A percentile compares a stretch with the other conserved stretches of the same genome.
These are phyloP conservation scores for Leucoraja ocellata DNA, from an alignment of 2,797 vertebrate genomes.

Conservation along the genomic window DNA sequence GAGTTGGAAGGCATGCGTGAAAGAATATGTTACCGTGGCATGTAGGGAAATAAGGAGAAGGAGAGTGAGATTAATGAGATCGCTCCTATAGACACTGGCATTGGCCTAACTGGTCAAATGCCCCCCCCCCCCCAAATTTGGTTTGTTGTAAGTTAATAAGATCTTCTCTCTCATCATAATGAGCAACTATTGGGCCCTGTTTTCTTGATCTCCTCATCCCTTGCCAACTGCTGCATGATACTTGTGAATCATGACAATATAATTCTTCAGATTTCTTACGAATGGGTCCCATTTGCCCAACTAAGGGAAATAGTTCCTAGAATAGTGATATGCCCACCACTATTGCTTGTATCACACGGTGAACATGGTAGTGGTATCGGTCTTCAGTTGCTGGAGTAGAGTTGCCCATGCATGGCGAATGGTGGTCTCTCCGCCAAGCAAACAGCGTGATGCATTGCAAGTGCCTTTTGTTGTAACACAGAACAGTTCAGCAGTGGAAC, in stretches of 20 bases:
- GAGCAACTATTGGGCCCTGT: neutral
- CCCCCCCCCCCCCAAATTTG: no score
- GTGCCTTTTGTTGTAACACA: no score
- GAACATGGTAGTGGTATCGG: neutral
- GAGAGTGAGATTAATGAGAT: no score
- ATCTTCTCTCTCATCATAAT: neutral
- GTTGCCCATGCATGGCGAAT: neutral
- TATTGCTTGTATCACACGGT: neutral
- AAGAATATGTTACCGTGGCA: no score
- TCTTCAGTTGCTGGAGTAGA: neutral
- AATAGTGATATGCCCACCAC: neutral
- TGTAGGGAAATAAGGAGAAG: no score
- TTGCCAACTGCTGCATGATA: neutral
- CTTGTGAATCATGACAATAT: neutral
- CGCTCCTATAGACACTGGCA: no score
- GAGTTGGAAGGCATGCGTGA: no score
- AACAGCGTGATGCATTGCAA: neutral
- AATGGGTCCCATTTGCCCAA: neutral
- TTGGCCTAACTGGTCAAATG: no score
- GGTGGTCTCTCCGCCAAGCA: neutral
- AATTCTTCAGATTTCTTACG: neutral
- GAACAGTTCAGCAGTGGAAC: no score
- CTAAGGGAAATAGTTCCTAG: neutral
- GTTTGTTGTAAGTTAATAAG: no score
- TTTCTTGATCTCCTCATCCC: neutral